Conservation (phyloP, 1,140 invertebrate species). For the Drosophila mayri region DNA sequence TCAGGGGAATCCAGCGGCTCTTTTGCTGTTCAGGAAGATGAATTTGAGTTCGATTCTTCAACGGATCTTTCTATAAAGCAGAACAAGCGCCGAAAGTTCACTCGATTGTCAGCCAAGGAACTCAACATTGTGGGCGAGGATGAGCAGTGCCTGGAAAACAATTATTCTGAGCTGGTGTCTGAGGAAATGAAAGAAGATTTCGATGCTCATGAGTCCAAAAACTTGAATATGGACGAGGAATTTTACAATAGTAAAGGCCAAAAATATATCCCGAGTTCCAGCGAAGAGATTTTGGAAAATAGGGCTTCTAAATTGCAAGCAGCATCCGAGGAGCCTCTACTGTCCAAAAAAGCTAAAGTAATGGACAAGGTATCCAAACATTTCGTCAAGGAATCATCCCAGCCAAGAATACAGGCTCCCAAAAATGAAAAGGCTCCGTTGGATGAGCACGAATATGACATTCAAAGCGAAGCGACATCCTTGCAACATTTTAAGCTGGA, state of each 20-base stretch:
- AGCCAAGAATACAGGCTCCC: neutral
- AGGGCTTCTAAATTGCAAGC: neutral
- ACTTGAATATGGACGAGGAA: neutral
- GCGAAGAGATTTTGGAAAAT: neutral
- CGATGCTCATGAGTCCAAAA: neutral
- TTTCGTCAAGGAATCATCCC: neutral
- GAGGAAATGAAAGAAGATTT: neutral
- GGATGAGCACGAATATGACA: neutral
- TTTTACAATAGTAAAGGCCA: too few relatives aligned
- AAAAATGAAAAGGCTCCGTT: neutral
- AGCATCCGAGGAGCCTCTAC: neutral
- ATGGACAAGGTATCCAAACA: neutral
- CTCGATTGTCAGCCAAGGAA: neutral
- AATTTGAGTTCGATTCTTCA: neutral
- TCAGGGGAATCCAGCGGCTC: slow-evolving; percentile 32
- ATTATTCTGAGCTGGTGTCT: neutral
- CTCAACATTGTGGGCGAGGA: slow-evolving; percentile 3
- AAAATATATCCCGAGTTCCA: neutral
- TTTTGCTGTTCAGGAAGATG: neutral
- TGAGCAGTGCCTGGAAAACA: neutral
- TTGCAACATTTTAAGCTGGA: slow-evolving; percentile 7
- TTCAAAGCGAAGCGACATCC: neutral
- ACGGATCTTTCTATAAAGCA: neutral
- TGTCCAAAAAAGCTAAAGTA: neutral
- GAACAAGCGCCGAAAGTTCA: slow-evolving; percentile 41